Evolutionary conservation across 2,113 vertebrate genomes (phyloP), one percentile per base, ranked within the genome.

Genomic region (Chloropsis cyanopogon): DNA sequence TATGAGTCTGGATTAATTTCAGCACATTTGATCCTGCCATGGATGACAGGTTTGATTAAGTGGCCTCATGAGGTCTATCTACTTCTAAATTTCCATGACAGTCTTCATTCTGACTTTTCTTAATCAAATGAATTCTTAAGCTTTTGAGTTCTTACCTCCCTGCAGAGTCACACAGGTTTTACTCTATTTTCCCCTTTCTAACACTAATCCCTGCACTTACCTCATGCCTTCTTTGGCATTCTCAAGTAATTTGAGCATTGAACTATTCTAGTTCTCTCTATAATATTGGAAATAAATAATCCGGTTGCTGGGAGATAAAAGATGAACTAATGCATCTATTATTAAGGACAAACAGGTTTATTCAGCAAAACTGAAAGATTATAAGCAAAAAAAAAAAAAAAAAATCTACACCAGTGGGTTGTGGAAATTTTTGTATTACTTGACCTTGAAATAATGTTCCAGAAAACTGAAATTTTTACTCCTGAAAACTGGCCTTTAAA

Each of bases 71-170:
- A 93, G 76, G 39, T 81, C 7, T 66, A 81, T 14, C 11, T 54
- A 29, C n/a, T 35, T 72, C 59, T 88, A 69, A 22, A 59, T 73
- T 90, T 88, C 70, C 82, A 46, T 50, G 39, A 76, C 53, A 76
- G 29, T 85, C 37, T 89, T 91, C 61, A 81, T 87, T 92, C 57
- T 53, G 50, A 87, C 39, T 95, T 96, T 84, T 75, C 56, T 78
- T 89, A 93, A 84, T 84, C 70, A 96, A 95, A 92, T 44, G 15
- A 92, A 84, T 18, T 37, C 57, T 89, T 91, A 91, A 85, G 50
- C 29, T 77, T 78, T 91, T 85, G 65, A 85, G n/a, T 89, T 89
- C 46, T 85, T 29, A 78, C 72, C 46, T 89, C 83, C 65, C 90
- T 49, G 20, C 28, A 76, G 66, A 89, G 16, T 92, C 5, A 1